Conservation (phyloP, 2,797 vertebrate species). For the Microcaecilia unicolor region DNA sequence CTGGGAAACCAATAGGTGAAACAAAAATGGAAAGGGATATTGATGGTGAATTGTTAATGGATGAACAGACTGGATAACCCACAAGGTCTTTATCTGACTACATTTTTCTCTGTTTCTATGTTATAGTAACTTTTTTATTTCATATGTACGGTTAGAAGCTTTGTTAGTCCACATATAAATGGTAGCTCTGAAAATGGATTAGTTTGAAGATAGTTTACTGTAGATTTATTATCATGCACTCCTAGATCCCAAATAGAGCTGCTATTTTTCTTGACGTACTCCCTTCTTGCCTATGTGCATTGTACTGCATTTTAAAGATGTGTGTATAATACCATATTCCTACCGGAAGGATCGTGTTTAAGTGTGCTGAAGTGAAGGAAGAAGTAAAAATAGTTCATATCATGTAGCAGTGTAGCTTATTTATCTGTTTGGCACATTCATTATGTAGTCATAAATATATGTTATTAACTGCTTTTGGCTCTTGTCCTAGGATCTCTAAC, state of each 20-base stretch:
- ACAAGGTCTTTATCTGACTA: no score
- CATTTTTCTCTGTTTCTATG: no score
- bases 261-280: not conserved
- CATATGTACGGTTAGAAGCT: no score
- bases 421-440: slow-evolving; percentile 13
- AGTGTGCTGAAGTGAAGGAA: not conserved
- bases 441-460: slow-evolving; percentile 12
- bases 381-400: not conserved
- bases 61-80: no score
- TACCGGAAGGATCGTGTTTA: not conserved
- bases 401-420: slow-evolving; percentile 6
- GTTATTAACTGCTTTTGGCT: slow-evolving; percentile 14
- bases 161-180: no score
- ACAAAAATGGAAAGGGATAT: no score
- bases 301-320: not conserved
- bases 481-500: slow-evolving; percentile 13
- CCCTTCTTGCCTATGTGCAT: rapidly evolving
- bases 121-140: no score
- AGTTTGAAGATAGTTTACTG: no score
- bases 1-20: no score
- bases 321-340: not conserved
- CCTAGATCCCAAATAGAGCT: not conserved
- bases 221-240: no score
- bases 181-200: no score
- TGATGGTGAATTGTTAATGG: no score